Percentiles rank a stretch among this genome's conserved stretches.
Evolutionary conservation across 2,113 vertebrate genomes (phyloP).

Genomic region (human (Homo sapiens)): DNA sequence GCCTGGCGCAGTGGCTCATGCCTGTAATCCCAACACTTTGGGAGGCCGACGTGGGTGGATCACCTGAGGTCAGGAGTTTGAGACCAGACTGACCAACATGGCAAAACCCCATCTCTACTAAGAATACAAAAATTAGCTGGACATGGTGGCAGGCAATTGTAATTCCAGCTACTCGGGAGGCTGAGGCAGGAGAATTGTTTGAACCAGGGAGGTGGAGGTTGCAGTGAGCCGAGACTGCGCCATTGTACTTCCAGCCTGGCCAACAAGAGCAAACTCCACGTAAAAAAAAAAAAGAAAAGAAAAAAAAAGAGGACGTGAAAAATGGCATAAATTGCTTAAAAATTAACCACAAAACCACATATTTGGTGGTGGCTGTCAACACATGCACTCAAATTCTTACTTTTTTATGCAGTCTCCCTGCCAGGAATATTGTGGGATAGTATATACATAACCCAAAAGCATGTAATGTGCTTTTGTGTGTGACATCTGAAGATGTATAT

Average conservation of each 20-base stretch:
- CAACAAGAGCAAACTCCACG: not conserved
- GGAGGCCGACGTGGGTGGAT: not conserved
- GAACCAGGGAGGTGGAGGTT: not conserved
- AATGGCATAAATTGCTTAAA: not conserved
- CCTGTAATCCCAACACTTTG: not conserved
- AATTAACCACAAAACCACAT: not conserved
- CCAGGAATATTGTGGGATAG: not conserved
- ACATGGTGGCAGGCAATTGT: not conserved
- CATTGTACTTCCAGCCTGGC: not conserved
- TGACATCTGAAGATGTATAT: not conserved
- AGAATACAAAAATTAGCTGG: not conserved
- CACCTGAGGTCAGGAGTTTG: not conserved
- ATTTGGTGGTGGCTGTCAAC: not conserved
- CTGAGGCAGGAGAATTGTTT: not conserved
- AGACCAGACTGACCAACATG: not conserved
- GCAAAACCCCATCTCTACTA: not conserved
- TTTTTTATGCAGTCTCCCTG: not conserved
- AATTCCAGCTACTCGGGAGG: not conserved
- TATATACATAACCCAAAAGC: not conserved
- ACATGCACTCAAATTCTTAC: not conserved
- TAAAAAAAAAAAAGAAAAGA: too few relatives aligned
- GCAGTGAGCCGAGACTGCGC: not conserved
- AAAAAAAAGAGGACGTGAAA: not conserved
- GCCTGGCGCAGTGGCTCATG: not conserved
- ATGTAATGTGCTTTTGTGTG: accelerated